These are phyloP conservation scores for Heliothis virescens DNA, from an alignment of 1,140 invertebrate species.

Conservation along the genomic window DNA sequence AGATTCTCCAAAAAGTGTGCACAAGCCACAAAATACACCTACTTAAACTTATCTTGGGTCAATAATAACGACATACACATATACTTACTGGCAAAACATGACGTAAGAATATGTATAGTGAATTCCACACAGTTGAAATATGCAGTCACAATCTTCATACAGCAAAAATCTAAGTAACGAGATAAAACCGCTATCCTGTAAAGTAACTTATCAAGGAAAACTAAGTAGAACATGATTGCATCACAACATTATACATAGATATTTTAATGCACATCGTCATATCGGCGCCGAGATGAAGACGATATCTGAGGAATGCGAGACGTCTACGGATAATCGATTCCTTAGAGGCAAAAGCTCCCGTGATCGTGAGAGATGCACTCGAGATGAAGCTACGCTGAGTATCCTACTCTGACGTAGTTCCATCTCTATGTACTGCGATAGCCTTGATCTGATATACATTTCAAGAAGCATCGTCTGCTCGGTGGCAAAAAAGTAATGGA, in stretches of 20 bases:
- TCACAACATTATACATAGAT: conserved; percentile 51
- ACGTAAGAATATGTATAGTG: too few relatives aligned
- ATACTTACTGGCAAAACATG: too few relatives aligned
- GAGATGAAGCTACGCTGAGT: conserved; percentile 56
- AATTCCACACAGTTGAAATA: too few relatives aligned
- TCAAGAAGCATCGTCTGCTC: conserved; percentile 3
- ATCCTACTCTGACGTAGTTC: conserved; percentile 47
- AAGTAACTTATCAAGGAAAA: conserved; percentile 8
- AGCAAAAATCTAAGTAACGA: neutral
- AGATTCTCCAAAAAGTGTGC: too few relatives aligned
- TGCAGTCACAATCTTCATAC: too few relatives aligned
- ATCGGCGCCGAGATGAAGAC: conserved; percentile 63
- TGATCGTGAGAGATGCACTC: conserved; percentile 62
- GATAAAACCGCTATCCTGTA: neutral
- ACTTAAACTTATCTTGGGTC: too few relatives aligned
- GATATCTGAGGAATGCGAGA: conserved; percentile 69
- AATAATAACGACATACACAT: too few relatives aligned
- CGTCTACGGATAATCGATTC: conserved; percentile 70
- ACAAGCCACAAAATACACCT: too few relatives aligned
- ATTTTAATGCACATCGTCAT: conserved; percentile 65
- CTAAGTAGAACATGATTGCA: conserved; percentile 35
- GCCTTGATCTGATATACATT: conserved; percentile 37
- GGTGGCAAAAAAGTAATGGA: conserved; percentile 7
- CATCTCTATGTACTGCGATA: conserved; percentile 28
- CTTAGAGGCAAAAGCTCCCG: conserved; percentile 60